phyloP scores from a whole-genome alignment of 2,113 vertebrate species.

The Tyto alba region DNA sequence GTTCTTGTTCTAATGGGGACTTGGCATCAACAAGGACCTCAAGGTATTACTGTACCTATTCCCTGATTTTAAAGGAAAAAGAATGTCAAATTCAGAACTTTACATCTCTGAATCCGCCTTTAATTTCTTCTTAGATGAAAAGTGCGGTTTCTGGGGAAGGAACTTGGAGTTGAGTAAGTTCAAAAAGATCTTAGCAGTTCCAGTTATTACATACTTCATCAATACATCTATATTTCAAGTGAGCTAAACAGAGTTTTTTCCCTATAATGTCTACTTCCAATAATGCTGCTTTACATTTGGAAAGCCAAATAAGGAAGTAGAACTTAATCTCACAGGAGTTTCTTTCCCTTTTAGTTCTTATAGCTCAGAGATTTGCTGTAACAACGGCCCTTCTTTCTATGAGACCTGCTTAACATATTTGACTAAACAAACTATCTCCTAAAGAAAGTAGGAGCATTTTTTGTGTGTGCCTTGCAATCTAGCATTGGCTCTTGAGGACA shows the following conservation, averaged over 20 bases:
- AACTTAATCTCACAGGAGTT: conserved; percentile 17
- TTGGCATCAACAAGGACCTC: neutral
- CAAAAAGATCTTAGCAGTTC: neutral
- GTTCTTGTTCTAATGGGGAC: neutral
- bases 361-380: neutral
- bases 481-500: neutral
- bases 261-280: conserved; percentile 32
- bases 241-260: conserved; percentile 2
- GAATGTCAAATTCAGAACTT: neutral
- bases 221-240: conserved; percentile 16
- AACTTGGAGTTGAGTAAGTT: neutral
- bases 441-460: neutral
- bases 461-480: neutral
- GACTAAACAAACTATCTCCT: conserved; percentile 37
- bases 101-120: neutral
- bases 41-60: neutral
- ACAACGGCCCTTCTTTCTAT: conserved; percentile 17
- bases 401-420: conserved; percentile 22
- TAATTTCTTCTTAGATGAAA: conserved; percentile 14
- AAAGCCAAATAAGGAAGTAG: conserved; percentile 45
- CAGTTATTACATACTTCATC: conserved; percentile 37
- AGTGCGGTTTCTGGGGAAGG: neutral
- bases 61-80: neutral
- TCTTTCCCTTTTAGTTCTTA: neutral
- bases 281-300: conserved; percentile 43